Conservation (phyloP, 2,113 vertebrate genomes). For the Sebastes schlegelii region DNA sequence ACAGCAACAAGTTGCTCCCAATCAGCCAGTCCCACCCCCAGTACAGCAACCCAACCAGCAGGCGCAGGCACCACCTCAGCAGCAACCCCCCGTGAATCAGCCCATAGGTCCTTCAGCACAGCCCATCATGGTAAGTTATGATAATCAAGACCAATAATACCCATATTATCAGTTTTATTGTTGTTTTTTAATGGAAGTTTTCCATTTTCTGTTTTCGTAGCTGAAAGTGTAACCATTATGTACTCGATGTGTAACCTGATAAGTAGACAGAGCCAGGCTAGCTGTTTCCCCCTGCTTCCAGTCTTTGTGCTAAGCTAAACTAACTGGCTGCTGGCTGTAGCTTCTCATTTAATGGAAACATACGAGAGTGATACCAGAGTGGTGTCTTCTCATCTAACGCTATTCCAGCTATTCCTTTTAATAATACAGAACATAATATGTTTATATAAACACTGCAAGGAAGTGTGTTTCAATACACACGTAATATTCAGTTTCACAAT, state of each 20-base stretch:
- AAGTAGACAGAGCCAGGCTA: background rate
- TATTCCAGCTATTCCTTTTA: background rate
- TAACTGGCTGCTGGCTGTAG: background rate
- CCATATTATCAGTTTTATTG: background rate
- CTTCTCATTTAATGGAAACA: background rate
- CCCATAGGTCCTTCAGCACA: slow-evolving; percentile 66
- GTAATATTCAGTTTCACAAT: too few species aligned
- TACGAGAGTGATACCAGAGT: too few species aligned
- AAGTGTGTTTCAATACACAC: too few species aligned
- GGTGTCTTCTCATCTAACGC: background rate
- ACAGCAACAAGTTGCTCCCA: slow-evolving; percentile 78
- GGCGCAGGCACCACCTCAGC: slow-evolving; percentile 74
- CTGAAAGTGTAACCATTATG: too few species aligned
- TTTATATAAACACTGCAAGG: too few species aligned
- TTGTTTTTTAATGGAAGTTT: background rate
- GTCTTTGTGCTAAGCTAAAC: background rate
- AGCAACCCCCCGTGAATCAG: slow-evolving; percentile 68
- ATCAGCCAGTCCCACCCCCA: slow-evolving; percentile 67
- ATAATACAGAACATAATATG: background rate
- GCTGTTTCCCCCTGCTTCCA: background rate
- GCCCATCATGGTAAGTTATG: slow-evolving; percentile 76
- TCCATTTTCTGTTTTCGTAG: background rate
- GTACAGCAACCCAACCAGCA: slow-evolving; percentile 80
- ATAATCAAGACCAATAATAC: background rate
- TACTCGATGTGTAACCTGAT: too few species aligned